Evolutionary conservation across 2,113 vertebrate genomes (phyloP), one percentile per base, ranked within the genome.

Genomic region (Istiophorus platypterus): DNA sequence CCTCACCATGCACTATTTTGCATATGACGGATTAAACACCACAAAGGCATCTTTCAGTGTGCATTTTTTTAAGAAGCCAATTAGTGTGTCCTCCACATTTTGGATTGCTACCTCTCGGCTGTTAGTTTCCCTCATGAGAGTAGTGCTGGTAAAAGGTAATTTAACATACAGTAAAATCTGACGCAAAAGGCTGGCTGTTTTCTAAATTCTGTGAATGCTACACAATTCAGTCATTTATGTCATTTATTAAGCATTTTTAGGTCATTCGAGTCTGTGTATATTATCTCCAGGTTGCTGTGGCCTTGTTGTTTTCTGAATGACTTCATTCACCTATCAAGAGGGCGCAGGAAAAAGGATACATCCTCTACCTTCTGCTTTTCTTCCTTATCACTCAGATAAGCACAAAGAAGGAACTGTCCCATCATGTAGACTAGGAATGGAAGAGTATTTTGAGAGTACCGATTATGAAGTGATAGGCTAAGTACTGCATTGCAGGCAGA

Each of bases 401-500:
- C 47, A 9, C 59, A 63, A 58, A 73, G 76, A 82, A 69, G 64
- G 78, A 85, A 64, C 57, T 20, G 56, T 81, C 77, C 79, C 64
- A 74, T 83, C 51, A 78, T 24, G 31, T 81, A 84, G 75, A 76
- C 58, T 37, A 79, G 84, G 70, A 80, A 70, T 52, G 58, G 59
- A 68, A 52, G 76, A 64, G 75, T 67, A 69, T 65, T 63, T 29
- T 5, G 27, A 73, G 59, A 82, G 69, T 20, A 64, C 57, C 81
- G 83, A 80, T 84, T 49, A 71, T 78, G 61, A 80, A 86, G 75
- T 68, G 75, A 82, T 84, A 59, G 71, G 51, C 79, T 69, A 74
- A 87, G 84, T 79, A 82, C 89, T 89, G 90, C 92, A 93, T 84
- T 93, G 91, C 92, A 92, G 86, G 84, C 72, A 29, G 61, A 63